Evolutionary conservation across 2,797 vertebrate genomes (phyloP).

Genomic region (Hypotaenidia okinawae): DNA sequence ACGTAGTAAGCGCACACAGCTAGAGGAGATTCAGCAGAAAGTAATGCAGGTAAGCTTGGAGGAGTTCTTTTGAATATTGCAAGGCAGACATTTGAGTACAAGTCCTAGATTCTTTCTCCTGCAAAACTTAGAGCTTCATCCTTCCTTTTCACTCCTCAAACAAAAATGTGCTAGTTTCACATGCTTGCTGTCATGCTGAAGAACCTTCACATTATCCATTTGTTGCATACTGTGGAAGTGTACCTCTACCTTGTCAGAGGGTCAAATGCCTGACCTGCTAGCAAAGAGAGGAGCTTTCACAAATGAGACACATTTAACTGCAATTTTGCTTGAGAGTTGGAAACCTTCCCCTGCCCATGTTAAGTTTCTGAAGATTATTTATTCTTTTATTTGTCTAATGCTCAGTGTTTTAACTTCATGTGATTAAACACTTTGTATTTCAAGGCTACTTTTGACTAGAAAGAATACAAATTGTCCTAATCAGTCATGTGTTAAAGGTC

Average conservation of each 20-base stretch:
- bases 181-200: background rate
- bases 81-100: background rate
- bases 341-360: background rate
- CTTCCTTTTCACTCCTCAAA: background rate
- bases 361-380: background rate
- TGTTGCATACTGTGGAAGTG: rapidly evolving
- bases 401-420: background rate
- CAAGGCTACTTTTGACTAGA: background rate
- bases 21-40: slow-evolving; percentile 96
- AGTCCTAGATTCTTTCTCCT: background rate
- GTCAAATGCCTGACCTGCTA: background rate
- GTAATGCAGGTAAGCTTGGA: slow-evolving; percentile 91
- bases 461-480: background rate
- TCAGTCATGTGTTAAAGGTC: slow-evolving; percentile 25
- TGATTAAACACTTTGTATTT: background rate
- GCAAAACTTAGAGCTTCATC: background rate
- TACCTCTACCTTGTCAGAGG: rapidly evolving
- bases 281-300: background rate
- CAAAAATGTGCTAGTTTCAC: rapidly evolving
- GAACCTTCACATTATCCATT: background rate
- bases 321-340: background rate
- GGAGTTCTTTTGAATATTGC: background rate
- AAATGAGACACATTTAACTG: background rate
- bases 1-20: slow-evolving; percentile 93
- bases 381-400: background rate